Conservation (phyloP, 2,113 vertebrate species). For the Anseranas semipalmata region DNA sequence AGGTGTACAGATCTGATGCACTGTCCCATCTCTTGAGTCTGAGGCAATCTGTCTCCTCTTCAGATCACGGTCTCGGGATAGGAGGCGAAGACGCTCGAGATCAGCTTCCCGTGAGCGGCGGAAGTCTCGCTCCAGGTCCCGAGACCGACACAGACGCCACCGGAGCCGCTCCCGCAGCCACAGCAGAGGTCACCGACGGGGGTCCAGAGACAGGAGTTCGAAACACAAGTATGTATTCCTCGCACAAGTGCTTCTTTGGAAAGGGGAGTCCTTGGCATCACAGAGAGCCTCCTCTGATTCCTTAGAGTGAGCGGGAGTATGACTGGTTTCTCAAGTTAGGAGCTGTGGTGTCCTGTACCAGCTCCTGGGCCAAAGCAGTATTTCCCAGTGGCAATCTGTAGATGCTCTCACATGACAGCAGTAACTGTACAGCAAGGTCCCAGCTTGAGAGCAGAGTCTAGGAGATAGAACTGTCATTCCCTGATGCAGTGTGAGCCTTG, state of each 20-base stretch:
- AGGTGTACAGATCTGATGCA: accelerated
- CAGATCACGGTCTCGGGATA: constrained; percentile 92
- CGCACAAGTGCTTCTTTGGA: neutral
- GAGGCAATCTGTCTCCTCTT: neutral
- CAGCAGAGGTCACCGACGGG: constrained; percentile 86
- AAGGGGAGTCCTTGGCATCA: constrained; percentile 15
- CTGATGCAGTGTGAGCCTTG: neutral
- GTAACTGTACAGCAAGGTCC: neutral
- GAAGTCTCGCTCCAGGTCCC: constrained; percentile 82
- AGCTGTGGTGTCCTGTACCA: neutral
- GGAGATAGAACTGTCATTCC: neutral
- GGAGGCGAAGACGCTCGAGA: constrained; percentile 83
- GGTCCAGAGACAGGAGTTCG: constrained; percentile 85
- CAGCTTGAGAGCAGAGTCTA: neutral
- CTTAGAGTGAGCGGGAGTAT: neutral
- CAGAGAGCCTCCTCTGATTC: neutral
- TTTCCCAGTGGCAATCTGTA: accelerated
- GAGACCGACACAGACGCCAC: constrained; percentile 88
- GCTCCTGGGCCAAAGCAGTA: neutral
- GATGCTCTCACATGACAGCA: neutral
- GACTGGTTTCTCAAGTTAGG: neutral
- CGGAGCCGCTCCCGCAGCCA: constrained; percentile 89
- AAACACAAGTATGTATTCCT: constrained; percentile 88
- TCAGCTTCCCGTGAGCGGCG: constrained; percentile 85
- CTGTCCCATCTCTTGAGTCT: neutral